phyloP scores from a whole-genome alignment of 2,888 invertebrate species.

The Eulithis prunata region DNA sequence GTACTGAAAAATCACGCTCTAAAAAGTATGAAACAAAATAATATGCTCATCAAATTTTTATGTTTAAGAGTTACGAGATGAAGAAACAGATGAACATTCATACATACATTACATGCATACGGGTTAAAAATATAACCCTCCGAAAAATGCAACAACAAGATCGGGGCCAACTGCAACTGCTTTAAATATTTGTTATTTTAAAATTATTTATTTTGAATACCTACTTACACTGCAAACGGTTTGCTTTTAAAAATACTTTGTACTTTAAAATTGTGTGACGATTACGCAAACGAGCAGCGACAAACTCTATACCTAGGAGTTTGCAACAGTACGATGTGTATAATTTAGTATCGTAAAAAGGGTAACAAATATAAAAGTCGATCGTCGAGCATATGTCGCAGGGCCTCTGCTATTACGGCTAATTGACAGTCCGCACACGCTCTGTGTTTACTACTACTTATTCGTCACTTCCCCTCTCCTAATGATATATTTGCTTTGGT shows the following conservation, averaged over 20 bases:
- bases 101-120: too few relatives aligned
- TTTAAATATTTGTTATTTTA: too few relatives aligned
- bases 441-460: slow-evolving; percentile 63
- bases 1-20: too few relatives aligned
- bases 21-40: too few relatives aligned
- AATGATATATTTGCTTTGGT: slow-evolving; percentile 67
- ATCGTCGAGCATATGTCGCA: slow-evolving; percentile 74
- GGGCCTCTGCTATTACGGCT: slow-evolving; percentile 68
- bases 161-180: too few relatives aligned
- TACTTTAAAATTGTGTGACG: slow-evolving; percentile 23
- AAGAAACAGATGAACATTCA: too few relatives aligned
- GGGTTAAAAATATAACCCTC: too few relatives aligned
- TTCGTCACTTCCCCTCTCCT: slow-evolving; percentile 77
- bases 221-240: too few relatives aligned
- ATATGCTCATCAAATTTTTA: too few relatives aligned
- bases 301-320: slow-evolving; percentile 15
- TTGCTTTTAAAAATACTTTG: slow-evolving; percentile 16
- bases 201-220: too few relatives aligned
- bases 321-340: slow-evolving; percentile 40
- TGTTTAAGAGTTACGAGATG: too few relatives aligned
- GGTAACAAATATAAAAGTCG: slow-evolving; percentile 71
- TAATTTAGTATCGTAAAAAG: slow-evolving; percentile 75
- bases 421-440: slow-evolving; percentile 76
- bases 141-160: too few relatives aligned
- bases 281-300: slow-evolving; percentile 24